Evolutionary conservation across 30 jellyfish, hydroid and myxozoan species (phyloP).

Genomic region (Calvadosia cruxmelitensis): DNA sequence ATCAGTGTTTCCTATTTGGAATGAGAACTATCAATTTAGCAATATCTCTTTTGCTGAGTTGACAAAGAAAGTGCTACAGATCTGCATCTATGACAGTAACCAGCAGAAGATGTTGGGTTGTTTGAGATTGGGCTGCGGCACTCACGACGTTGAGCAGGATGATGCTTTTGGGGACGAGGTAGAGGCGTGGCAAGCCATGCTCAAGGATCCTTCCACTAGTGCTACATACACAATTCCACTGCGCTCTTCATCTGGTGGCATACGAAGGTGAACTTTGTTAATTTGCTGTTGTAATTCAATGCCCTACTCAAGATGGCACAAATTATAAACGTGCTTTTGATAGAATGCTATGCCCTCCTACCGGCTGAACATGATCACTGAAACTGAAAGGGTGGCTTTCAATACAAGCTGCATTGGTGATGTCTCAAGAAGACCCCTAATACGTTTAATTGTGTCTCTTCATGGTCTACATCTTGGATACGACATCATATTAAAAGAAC

Average conservation of each 20-base stretch:
- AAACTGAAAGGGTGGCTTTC: no score
- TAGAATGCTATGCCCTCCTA: no score
- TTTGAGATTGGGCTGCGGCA: conserved; percentile 67
- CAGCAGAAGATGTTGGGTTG: conserved; percentile 35
- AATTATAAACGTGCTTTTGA: no score
- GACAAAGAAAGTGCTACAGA: conserved; percentile 51
- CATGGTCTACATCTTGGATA: no score
- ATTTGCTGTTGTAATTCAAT: no score
- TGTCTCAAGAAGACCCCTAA: no score
- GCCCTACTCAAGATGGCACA: no score
- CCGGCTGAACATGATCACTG: no score
- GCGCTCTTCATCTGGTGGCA: conserved; percentile 69
- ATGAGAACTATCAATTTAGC: conserved; percentile 31
- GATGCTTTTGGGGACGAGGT: conserved; percentile 70
- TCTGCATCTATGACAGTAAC: conserved; percentile 50
- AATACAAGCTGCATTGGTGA: no score
- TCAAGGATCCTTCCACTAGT: conserved; percentile 45
- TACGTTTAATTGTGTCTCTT: no score
- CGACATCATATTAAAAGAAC: no score
- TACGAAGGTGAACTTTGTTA: no score
- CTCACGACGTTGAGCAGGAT: conserved; percentile 34
- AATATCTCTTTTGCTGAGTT: conserved; percentile 40
- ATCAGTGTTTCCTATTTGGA: conserved; percentile 58
- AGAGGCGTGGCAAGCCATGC: conserved; percentile 67
- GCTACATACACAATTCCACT: conserved; percentile 27